These are phyloP conservation scores for Lutraria lutraria DNA, from an alignment of 2,888 invertebrate genomes.

Conservation along the genomic window DNA sequence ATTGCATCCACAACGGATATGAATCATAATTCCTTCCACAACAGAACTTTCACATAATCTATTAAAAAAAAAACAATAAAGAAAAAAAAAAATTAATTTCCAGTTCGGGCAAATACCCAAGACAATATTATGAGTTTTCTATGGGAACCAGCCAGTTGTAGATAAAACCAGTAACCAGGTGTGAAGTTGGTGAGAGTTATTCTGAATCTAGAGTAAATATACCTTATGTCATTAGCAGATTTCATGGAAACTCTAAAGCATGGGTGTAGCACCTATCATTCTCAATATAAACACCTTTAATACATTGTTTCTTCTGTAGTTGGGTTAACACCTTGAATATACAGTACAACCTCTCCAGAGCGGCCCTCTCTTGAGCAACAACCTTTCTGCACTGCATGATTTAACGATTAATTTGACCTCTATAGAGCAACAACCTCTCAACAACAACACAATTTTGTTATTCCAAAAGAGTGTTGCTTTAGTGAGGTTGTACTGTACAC, in stretches of 20 bases:
- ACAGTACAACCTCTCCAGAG: too few species aligned
- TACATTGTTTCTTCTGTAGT: too few species aligned
- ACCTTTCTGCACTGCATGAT: too few species aligned
- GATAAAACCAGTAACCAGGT: background rate
- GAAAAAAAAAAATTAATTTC: background rate
- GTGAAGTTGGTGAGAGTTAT: background rate
- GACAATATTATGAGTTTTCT: background rate
- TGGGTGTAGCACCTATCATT: too few species aligned
- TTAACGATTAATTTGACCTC: too few species aligned
- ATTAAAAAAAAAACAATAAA: background rate
- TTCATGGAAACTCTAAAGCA: background rate
- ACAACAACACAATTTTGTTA: too few species aligned
- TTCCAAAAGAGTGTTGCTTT: too few species aligned
- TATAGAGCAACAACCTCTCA: too few species aligned
- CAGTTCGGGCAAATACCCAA: conserved; percentile 4
- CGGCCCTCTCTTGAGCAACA: too few species aligned
- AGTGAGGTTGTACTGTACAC: too few species aligned
- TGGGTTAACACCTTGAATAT: too few species aligned
- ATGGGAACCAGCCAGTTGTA: background rate
- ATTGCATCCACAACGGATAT: background rate
- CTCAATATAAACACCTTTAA: too few species aligned
- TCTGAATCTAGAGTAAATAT: background rate
- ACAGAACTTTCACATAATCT: background rate
- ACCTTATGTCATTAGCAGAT: background rate
- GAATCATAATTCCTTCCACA: background rate